Conservation (phyloP, 2,888 invertebrate genomes). For the Homarus gammarus region DNA sequence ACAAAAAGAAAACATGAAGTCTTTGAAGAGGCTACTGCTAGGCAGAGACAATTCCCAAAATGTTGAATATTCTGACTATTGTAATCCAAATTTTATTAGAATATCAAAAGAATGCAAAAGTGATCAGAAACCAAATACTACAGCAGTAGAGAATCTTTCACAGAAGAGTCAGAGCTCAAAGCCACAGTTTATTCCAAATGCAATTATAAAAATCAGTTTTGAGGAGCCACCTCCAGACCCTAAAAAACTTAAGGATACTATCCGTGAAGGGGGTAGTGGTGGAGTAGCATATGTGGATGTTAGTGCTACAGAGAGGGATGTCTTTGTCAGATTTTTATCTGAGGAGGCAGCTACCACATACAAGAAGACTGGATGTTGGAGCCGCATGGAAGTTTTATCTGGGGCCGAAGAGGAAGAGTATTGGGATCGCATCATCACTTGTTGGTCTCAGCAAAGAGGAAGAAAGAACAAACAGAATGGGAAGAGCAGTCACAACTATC, state of each 20-base stretch:
- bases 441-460: slow-evolving; percentile 31
- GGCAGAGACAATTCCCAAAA: background rate
- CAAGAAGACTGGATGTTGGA: slow-evolving; percentile 57
- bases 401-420: slow-evolving; percentile 65
- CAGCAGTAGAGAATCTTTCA: background rate
- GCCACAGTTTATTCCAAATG: slow-evolving; percentile 56
- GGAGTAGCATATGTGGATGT: slow-evolving; percentile 68
- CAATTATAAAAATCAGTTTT: slow-evolving; percentile 70
- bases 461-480: slow-evolving; percentile 42
- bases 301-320: slow-evolving; percentile 51
- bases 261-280: slow-evolving; percentile 38
- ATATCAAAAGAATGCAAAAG: background rate
- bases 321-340: slow-evolving; percentile 63
- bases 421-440: slow-evolving; percentile 51
- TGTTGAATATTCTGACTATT: background rate
- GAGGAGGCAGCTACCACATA: slow-evolving; percentile 42
- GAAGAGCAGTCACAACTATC: slow-evolving; percentile 13
- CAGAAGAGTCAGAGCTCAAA: slow-evolving; percentile 36
- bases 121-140: background rate
- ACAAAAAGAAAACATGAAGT: slow-evolving; percentile 70
- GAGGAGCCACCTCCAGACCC: slow-evolving; percentile 68
- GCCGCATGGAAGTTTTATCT: slow-evolving; percentile 56
- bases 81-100: slow-evolving; percentile 1
- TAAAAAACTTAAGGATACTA: slow-evolving; percentile 54
- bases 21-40: slow-evolving; percentile 35